These are phyloP conservation scores for Bombyx mandarina DNA, from an alignment of 1,140 invertebrate species.

Conservation along the genomic window DNA sequence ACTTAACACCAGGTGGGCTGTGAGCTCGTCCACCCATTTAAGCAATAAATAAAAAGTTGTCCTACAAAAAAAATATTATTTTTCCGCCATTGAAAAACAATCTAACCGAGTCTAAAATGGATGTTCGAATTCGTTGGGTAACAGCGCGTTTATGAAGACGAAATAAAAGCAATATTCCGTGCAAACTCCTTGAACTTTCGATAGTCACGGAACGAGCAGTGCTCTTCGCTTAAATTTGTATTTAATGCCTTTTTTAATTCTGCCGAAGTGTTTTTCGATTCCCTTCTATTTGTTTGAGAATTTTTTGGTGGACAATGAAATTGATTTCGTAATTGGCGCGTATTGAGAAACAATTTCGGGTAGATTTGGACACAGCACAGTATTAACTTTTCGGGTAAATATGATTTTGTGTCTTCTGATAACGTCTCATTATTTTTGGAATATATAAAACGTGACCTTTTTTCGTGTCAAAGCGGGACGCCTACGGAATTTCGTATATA, in stretches of 20 bases:
- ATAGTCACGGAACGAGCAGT: constrained; percentile 22
- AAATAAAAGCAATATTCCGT: constrained; percentile 23
- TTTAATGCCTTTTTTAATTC: constrained; percentile 10
- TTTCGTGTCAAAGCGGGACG: no score
- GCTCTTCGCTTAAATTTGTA: constrained; percentile 18
- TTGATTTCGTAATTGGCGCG: background rate
- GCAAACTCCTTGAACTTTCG: constrained; percentile 32
- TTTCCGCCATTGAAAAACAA: no score
- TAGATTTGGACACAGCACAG: background rate
- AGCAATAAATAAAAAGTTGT: no score
- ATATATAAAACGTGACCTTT: no score
- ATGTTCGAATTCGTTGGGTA: constrained; percentile 1
- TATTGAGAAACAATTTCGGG: background rate
- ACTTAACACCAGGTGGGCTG: no score
- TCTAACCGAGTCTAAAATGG: no score
- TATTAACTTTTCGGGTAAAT: background rate
- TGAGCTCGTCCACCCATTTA: no score
- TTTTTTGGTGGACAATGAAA: background rate
- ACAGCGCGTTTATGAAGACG: constrained; percentile 20
- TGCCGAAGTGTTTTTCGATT: background rate
- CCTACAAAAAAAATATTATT: no score
- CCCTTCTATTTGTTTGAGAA: constrained; percentile 2
- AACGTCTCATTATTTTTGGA: no score
- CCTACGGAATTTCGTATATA: no score
- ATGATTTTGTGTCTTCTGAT: no score